Percentiles rank a stretch among this genome's conserved stretches.
These are phyloP conservation scores for Hemichromis elongatus DNA, from an alignment of 2,113 vertebrate genomes.

Conservation along the genomic window DNA sequence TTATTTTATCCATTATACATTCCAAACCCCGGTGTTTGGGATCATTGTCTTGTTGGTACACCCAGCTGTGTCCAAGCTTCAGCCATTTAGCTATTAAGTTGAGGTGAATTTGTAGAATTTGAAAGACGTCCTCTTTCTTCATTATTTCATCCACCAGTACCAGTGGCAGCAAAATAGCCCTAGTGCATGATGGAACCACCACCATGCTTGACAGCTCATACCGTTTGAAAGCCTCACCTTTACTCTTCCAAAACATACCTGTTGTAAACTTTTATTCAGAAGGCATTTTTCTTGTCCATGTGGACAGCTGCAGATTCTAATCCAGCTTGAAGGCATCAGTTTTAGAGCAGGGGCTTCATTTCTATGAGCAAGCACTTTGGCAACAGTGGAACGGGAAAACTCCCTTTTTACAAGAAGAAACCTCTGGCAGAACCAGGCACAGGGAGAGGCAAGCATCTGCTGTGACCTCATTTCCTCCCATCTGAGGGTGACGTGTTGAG, in stretches of 20 bases:
- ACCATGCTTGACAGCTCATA: neutral
- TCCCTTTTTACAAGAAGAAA: neutral
- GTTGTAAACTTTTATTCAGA: neutral
- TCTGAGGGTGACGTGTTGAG: neutral
- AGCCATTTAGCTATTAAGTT: neutral
- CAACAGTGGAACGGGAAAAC: neutral
- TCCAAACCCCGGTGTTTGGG: neutral
- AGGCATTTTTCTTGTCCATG: rapidly evolving
- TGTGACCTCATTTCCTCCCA: neutral
- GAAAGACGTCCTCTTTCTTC: neutral
- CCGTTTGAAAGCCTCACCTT: neutral
- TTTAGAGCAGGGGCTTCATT: neutral
- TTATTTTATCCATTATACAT: neutral
- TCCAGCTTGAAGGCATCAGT: neutral
- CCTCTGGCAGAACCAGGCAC: neutral
- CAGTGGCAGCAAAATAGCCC: neutral
- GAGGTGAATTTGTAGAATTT: neutral
- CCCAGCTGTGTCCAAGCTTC: neutral
- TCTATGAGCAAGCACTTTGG: neutral
- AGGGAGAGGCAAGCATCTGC: neutral
- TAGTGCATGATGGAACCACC: neutral
- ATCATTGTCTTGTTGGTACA: neutral
- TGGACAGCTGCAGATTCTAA: neutral
- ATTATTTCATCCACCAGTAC: neutral
- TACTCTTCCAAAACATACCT: neutral